Percentiles rank a stretch among this genome's conserved stretches.
Conservation (phyloP, 2,113 vertebrate species). For the Prochilodus magdalenae region DNA sequence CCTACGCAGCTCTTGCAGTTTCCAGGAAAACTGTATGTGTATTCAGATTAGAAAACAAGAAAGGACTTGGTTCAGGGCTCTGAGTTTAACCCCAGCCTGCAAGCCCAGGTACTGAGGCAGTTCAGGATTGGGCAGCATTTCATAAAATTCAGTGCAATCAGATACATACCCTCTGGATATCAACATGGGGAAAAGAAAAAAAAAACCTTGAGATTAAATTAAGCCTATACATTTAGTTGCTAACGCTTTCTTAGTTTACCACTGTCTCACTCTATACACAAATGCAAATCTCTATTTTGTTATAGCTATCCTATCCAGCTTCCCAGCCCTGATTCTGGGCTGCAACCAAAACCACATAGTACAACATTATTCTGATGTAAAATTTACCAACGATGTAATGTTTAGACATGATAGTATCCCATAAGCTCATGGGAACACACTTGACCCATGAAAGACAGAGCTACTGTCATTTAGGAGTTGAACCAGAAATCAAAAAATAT, state of each 20-base stretch:
- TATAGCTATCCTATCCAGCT: not conserved
- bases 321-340: not conserved
- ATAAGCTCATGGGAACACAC: no score
- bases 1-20: not conserved
- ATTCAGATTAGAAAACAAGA: not conserved
- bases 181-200: not conserved
- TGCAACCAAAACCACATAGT: not conserved
- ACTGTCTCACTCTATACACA: not conserved
- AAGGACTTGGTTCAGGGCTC: not conserved
- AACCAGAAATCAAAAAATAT: no score
- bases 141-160: conserved; percentile 41
- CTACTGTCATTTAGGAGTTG: no score
- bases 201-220: not conserved
- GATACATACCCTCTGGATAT: not conserved
- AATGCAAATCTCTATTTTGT: not conserved
- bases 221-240: not conserved
- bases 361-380: not conserved
- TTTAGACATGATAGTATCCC: no score
- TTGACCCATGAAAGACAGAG: no score
- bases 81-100: not conserved
- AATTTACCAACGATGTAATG: not conserved
- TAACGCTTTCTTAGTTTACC: not conserved
- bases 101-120: not conserved
- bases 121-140: conserved; percentile 16
- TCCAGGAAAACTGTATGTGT: not conserved